These are phyloP conservation scores for Rynchops niger DNA, from an alignment of 2,113 vertebrate genomes.

Conservation along the genomic window DNA sequence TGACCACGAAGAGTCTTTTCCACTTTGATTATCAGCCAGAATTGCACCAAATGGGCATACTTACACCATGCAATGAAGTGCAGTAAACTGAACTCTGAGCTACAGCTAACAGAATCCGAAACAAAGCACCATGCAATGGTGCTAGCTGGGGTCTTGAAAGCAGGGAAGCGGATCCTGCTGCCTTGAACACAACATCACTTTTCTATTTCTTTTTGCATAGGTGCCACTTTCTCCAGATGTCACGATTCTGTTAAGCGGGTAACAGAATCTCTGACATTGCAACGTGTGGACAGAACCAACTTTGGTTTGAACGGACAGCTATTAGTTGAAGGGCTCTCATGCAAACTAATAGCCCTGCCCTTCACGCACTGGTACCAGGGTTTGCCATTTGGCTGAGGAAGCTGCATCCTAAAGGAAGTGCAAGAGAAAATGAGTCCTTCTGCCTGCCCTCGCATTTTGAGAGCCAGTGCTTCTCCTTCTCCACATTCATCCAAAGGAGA, in stretches of 20 bases:
- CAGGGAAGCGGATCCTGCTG: background rate
- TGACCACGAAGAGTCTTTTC: background rate
- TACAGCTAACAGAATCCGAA: background rate
- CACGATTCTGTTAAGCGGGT: background rate
- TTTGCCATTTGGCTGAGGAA: background rate
- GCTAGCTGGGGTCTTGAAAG: background rate
- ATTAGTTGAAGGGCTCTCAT: background rate
- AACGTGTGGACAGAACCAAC: background rate
- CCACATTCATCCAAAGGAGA: background rate
- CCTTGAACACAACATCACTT: background rate
- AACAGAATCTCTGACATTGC: background rate
- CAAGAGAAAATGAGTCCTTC: background rate
- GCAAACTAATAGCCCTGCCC: background rate
- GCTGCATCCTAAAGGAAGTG: background rate
- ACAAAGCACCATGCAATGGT: accelerated
- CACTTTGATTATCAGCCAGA: background rate
- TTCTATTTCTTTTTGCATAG: background rate
- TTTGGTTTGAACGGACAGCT: background rate
- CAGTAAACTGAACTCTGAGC: background rate
- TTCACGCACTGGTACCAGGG: background rate
- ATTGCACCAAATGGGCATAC: background rate
- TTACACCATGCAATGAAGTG: background rate
- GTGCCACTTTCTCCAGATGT: background rate
- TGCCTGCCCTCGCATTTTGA: background rate
- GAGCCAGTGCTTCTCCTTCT: background rate